These are phyloP conservation scores for Lycaon pictus DNA, from an alignment of 2,113 vertebrate genomes.

Conservation along the genomic window DNA sequence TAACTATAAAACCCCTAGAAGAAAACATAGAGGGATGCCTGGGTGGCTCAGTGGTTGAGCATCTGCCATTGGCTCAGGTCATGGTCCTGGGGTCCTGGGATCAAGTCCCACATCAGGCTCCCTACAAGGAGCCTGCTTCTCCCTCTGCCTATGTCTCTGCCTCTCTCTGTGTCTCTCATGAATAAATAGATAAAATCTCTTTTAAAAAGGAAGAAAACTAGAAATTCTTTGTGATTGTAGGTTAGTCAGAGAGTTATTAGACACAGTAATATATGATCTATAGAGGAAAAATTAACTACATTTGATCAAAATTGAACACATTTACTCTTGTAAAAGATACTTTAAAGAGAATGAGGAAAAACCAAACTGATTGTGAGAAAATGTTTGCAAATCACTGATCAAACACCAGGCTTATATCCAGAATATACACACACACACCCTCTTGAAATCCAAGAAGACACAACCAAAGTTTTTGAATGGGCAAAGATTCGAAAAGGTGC, in stretches of 20 bases:
- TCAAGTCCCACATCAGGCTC: no score
- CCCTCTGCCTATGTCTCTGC: no score
- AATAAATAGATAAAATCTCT: no score
- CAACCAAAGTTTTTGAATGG: background rate
- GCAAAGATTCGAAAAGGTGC: background rate
- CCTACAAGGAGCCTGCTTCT: no score
- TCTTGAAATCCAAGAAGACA: background rate
- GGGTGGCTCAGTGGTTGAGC: no score
- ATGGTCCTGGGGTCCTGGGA: no score
- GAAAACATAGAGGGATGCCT: no score
- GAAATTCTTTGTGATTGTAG: background rate
- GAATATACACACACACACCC: background rate
- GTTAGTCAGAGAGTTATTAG: background rate
- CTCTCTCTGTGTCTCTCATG: no score
- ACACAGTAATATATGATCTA: background rate
- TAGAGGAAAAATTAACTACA: background rate
- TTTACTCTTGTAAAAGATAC: background rate
- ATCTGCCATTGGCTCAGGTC: no score
- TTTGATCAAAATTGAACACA: conserved; percentile 17
- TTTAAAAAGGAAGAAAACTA: background rate
- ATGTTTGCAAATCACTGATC: background rate
- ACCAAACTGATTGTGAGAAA: background rate
- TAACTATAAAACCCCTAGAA: background rate
- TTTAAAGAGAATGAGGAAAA: background rate
- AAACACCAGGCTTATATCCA: background rate